Evolutionary conservation across 2,888 invertebrate species (phyloP).

Genomic region (Trichogramma evanescens): DNA sequence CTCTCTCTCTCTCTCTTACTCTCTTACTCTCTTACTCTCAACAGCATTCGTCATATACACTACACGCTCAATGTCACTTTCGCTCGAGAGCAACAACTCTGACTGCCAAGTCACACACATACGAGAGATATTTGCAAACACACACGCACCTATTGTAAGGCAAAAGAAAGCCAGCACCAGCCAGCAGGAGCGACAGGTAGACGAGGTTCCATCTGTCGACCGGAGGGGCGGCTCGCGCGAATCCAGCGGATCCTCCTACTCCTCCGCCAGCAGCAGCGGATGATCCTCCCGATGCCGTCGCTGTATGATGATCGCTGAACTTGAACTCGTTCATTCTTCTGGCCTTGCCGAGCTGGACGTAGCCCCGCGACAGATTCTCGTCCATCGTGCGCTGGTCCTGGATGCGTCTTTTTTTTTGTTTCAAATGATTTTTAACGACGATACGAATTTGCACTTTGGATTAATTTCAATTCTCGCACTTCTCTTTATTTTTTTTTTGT

Average conservation of each 20-base stretch:
- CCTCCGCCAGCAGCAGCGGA: no score
- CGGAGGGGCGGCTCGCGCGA: slow-evolving; percentile 54
- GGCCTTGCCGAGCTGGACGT: slow-evolving; percentile 56
- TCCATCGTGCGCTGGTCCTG: slow-evolving; percentile 49
- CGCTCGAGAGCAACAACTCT: no score
- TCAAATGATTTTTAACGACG: neutral
- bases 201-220: slow-evolving; percentile 65
- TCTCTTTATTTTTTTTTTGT: no score
- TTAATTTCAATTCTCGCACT: no score
- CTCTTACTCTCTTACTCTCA: no score
- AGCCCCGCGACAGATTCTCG: slow-evolving; percentile 60
- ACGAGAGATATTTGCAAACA: neutral
- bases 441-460: no score
- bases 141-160: slow-evolving; percentile 80
- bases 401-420: neutral
- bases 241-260: neutral
- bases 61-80: no score
- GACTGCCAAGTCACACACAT: neutral
- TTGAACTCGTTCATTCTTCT: slow-evolving; percentile 55
- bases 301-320: slow-evolving; percentile 32
- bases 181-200: slow-evolving; percentile 69
- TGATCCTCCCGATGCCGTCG: no score
- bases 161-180: slow-evolving; percentile 82
- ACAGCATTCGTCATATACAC: no score
- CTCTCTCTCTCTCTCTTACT: no score